Evolutionary conservation across 2,888 invertebrate genomes (phyloP).

Genomic region (Tanaodytes sp.): DNA sequence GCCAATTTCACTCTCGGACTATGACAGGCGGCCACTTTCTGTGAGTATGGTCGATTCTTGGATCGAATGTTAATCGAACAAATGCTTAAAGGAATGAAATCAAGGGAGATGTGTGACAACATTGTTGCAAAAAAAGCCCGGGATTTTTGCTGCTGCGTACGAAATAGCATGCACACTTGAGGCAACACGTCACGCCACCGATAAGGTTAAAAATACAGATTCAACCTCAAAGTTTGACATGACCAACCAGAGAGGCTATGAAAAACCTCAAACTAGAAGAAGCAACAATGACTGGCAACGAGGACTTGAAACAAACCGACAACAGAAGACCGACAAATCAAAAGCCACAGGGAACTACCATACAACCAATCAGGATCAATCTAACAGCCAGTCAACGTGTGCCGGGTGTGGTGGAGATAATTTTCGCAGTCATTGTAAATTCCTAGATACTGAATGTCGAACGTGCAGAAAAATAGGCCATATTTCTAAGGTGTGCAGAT

Average conservation of each 20-base stretch:
- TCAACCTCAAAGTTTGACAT: conserved; percentile 1
- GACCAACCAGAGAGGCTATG: conserved; percentile 8
- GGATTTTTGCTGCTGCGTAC: conserved; percentile 25
- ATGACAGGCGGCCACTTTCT: conserved; percentile 32
- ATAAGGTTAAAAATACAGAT: conserved; percentile 6
- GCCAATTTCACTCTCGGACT: conserved; percentile 40
- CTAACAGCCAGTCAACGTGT: neutral
- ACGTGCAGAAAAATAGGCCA: conserved; percentile 1
- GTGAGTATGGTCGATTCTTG: conserved; percentile 38
- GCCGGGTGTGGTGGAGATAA: neutral
- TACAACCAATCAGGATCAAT: neutral
- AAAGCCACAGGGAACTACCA: too few species aligned
- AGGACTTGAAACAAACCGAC: neutral
- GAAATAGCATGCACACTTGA: conserved; percentile 39
- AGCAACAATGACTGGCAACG: neutral
- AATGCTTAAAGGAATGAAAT: conserved; percentile 2
- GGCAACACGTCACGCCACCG: conserved; percentile 15
- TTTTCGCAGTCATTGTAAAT: neutral
- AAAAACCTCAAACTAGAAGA: neutral
- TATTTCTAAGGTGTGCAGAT: conserved; percentile 7
- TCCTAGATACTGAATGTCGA: neutral
- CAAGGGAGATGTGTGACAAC: conserved; percentile 36
- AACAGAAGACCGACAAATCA: too few species aligned
- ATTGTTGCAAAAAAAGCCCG: conserved; percentile 42
- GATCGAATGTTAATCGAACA: conserved; percentile 47